Conservation (phyloP, 2,888 invertebrate species). For the Drosophila mettleri region DNA sequence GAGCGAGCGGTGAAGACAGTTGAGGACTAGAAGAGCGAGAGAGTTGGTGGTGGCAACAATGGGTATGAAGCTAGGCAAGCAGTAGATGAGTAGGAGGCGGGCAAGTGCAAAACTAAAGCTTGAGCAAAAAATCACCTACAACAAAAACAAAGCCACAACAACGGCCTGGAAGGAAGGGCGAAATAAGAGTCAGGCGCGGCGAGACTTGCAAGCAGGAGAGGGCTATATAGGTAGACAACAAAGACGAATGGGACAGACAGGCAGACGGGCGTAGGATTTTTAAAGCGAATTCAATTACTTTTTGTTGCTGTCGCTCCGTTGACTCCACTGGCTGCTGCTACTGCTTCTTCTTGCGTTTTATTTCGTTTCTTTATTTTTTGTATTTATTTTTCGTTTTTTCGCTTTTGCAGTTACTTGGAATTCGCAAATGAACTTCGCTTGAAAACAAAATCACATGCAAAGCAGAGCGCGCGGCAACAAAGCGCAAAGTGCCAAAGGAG, state of each 20-base stretch:
- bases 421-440: conserved; percentile 80
- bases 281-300: conserved; percentile 80
- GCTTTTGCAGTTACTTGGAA: conserved; percentile 75
- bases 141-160: conserved; percentile 23
- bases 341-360: conserved; percentile 24
- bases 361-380: conserved; percentile 21
- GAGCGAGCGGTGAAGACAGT: conserved; percentile 15
- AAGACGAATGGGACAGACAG: conserved; percentile 14
- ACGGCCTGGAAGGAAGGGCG: background rate
- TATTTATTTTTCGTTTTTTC: conserved; percentile 15
- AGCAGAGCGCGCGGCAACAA: conserved; percentile 58
- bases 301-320: conserved; percentile 61
- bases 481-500: conserved; percentile 67
- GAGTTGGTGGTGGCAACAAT: background rate
- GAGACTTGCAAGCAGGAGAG: conserved; percentile 2
- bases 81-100: conserved; percentile 4
- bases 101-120: conserved; percentile 48
- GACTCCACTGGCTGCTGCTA: conserved; percentile 7
- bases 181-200: background rate
- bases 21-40: conserved; percentile 4
- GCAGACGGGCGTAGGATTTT: conserved; percentile 61
- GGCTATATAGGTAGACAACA: conserved; percentile 22
- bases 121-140: conserved; percentile 36
- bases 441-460: conserved; percentile 81
- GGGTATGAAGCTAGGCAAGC: conserved; percentile 9